Evolutionary conservation across 2,888 invertebrate species (phyloP).

Genomic region (Amiota communis): DNA sequence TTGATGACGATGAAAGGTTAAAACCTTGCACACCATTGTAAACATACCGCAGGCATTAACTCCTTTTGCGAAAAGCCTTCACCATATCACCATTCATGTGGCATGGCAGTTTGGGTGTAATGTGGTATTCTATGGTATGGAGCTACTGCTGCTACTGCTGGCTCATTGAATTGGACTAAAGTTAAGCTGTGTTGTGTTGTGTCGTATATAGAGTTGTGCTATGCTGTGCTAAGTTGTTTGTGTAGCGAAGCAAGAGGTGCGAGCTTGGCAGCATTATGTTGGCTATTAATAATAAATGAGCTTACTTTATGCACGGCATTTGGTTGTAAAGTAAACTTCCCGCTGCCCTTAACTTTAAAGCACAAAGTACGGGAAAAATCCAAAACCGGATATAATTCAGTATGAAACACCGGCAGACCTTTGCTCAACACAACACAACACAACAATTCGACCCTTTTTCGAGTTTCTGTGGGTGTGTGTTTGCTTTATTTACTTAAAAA

Average conservation of each 20-base stretch:
- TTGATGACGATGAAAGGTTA: conserved; percentile 1
- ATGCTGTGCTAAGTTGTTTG: conserved; percentile 32
- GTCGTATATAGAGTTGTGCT: background rate
- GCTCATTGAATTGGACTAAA: too few relatives aligned
- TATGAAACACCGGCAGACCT: background rate
- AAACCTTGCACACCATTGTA: background rate
- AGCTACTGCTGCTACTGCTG: too few relatives aligned
- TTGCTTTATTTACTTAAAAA: conserved; percentile 30
- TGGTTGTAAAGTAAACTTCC: conserved; percentile 36
- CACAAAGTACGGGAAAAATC: too few relatives aligned
- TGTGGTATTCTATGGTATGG: too few relatives aligned
- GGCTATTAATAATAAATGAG: conserved; percentile 69
- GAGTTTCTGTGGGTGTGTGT: conserved; percentile 9
- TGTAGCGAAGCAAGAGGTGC: conserved; percentile 49
- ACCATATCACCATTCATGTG: conserved; percentile 1
- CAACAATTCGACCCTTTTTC: conserved; percentile 26
- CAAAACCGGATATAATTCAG: too few relatives aligned
- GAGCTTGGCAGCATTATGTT: conserved; percentile 46
- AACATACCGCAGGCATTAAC: conserved; percentile 13
- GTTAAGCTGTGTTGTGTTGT: background rate
- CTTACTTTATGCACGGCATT: conserved; percentile 53
- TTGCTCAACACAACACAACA: background rate
- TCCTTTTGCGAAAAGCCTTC: background rate
- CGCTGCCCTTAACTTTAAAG: too few relatives aligned
- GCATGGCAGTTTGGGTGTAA: background rate